Base-by-base conservation (phyloP, 1,140 invertebrate species). In the Heliconius himera region DNA sequence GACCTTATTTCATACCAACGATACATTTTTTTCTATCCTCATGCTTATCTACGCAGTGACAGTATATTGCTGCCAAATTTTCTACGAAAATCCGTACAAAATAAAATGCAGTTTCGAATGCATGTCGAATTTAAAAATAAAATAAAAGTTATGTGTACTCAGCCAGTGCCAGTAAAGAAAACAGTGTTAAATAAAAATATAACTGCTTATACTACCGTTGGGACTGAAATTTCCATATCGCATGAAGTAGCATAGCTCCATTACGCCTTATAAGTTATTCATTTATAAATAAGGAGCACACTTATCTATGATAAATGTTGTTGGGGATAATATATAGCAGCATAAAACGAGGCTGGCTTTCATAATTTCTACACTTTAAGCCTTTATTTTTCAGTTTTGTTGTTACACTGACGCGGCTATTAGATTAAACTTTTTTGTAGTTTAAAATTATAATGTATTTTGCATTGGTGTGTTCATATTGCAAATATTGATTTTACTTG, bases 1-100 rank as follows among this genome's bases (percentile, higher is more conserved):
- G 13, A 38, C 41, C 46, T 77, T 29, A 76, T 41, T 75, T 56
- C 85, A 82, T 87, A 86, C 89, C 87, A 87, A 89, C 84, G 79
- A 82, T 74, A 83, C 85, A 86, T 77, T 82, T 70, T 76, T 87
- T 89, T 86, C 70, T 88, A 82, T 85, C 78, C 81, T 73, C 76
- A 51, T 74, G 46, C 70, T 79, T 81, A 80, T 79, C 75, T 66
- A 60, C 78, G 54, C 51, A 20, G 22, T 26, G 60, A 72, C 71
- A 11, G 73, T 18, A 79, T 56, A 79, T 79, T 75, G 29, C 72
- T 56, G 66, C 73, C 26, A 20, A 73, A 33, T 71, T 70, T 66
- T n/a, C 6, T 74, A 51, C 56, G 33, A 36, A 70, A 41, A 56
- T 38, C 51, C 29, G 29, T 56, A 46, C 29, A 76, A 72, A 70